phyloP scores from a whole-genome alignment of 30 jellyfish, hydroid and myxozoan genomes.

The Nemopilema nomurai region DNA sequence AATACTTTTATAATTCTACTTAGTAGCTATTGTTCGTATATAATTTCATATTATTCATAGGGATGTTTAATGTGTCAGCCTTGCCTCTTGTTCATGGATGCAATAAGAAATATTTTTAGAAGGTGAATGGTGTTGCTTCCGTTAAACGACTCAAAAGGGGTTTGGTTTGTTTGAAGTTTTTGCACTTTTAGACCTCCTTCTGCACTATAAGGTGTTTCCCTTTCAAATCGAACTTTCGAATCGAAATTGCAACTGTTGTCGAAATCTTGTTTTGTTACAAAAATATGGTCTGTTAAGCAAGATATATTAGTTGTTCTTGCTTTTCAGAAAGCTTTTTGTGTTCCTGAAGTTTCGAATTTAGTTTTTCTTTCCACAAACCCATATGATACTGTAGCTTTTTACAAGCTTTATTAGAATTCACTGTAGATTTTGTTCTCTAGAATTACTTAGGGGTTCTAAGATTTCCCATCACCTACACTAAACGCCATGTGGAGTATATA shows the following conservation, averaged over 20 bases:
- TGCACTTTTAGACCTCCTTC: not conserved
- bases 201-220: not conserved
- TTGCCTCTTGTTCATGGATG: not conserved
- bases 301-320: no score
- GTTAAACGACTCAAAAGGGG: not conserved
- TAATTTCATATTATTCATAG: not conserved
- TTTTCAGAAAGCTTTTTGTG: no score
- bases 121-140: not conserved
- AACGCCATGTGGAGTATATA: not conserved
- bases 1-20: not conserved
- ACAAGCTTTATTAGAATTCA: no score
- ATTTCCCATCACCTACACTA: not conserved
- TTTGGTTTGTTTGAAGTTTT: not conserved
- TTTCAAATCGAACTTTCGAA: no score
- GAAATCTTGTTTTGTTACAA: no score
- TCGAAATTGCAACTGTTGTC: no score
- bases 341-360: no score
- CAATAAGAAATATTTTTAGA: not conserved
- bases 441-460: no score
- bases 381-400: no score
- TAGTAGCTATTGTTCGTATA: not conserved
- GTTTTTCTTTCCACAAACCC: no score
- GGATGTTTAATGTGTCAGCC: not conserved
- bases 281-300: no score
- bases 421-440: no score